phyloP scores from a whole-genome alignment of 2,113 vertebrate genomes.

The Scortum barcoo region DNA sequence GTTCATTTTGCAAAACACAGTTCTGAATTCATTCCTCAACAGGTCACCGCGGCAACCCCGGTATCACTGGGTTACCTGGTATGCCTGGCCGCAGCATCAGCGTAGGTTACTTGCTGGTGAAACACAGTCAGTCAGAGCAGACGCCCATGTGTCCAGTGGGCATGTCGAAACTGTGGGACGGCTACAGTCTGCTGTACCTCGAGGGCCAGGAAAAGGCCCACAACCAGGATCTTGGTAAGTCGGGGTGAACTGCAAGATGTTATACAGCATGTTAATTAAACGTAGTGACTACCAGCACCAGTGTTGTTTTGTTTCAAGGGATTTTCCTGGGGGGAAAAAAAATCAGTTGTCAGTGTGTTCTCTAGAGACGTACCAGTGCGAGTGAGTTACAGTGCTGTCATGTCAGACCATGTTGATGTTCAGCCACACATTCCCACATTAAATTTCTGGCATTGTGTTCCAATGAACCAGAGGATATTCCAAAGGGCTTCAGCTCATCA shows the following conservation, averaged over 20 bases:
- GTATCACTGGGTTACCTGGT: constrained; percentile 87
- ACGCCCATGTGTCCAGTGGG: constrained; percentile 95
- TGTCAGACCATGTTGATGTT: background rate
- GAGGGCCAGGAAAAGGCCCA: constrained; percentile 98
- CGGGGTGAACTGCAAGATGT: background rate
- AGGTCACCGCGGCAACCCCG: constrained; percentile 88
- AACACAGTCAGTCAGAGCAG: constrained; percentile 95
- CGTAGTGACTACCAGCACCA: background rate
- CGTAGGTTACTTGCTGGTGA: constrained; percentile 97
- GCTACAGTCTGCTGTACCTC: constrained; percentile 96
- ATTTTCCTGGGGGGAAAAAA: background rate
- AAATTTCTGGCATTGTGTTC: constrained; percentile 19
- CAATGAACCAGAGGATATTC: constrained; percentile 16
- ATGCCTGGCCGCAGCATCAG: constrained; percentile 95
- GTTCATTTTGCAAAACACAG: background rate
- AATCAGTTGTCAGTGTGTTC: background rate
- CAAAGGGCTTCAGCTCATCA: background rate
- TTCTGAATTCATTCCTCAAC: constrained; percentile 6
- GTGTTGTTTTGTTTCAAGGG: background rate
- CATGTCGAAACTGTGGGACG: constrained; percentile 95
- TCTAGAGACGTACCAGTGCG: background rate
- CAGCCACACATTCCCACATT: background rate
- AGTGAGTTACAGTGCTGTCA: background rate
- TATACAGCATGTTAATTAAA: background rate
- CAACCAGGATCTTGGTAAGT: constrained; percentile 97